These are phyloP conservation scores for Thripadectes ignobilis DNA, from an alignment of 2,797 vertebrate species.

Conservation along the genomic window DNA sequence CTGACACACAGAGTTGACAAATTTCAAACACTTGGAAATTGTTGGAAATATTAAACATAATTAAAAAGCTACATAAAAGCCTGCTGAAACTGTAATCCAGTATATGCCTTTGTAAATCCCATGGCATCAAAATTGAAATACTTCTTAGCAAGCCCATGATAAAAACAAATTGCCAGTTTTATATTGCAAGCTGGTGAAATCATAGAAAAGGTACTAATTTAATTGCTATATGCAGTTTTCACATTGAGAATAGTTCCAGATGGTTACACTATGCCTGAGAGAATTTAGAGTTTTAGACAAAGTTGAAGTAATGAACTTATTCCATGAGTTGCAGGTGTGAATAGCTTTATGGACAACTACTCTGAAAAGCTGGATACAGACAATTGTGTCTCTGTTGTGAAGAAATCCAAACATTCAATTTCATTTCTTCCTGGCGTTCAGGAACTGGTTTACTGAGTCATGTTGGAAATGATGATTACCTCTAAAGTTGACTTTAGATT, in stretches of 20 bases:
- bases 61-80: background rate
- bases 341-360: background rate
- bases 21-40: background rate
- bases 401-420: background rate
- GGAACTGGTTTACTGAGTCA: background rate
- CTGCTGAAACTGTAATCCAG: background rate
- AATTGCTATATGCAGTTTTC: background rate
- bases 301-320: background rate
- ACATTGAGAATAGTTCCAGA: background rate
- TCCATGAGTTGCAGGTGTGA: background rate
- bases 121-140: background rate
- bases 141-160: background rate
- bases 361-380: background rate
- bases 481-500: background rate
- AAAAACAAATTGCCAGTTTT: background rate
- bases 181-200: background rate
- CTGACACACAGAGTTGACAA: background rate
- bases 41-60: background rate
- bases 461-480: background rate
- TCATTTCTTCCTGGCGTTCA: background rate
- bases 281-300: background rate
- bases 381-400: background rate
- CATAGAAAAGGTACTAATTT: background rate
- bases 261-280: background rate
- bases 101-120: background rate